Conservation (phyloP, 2,888 invertebrate species). For the Scaeva pyrastri region DNA sequence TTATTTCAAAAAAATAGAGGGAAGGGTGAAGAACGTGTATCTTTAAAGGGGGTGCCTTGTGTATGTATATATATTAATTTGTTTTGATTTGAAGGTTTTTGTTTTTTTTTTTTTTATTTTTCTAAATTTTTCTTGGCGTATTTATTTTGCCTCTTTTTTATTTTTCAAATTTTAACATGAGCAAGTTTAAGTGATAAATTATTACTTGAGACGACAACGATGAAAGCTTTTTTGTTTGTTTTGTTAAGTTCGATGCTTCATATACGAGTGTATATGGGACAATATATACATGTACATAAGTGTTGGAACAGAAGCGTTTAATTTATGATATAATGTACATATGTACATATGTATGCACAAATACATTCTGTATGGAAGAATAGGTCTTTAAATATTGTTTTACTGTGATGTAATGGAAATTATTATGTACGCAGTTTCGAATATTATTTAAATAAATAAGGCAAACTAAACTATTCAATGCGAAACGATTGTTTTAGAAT, state of each 20-base stretch:
- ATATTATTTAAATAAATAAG: too few relatives aligned
- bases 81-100: conserved; percentile 32
- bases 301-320: too few relatives aligned
- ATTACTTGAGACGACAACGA: conserved; percentile 20
- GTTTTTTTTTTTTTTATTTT: neutral
- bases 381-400: too few relatives aligned
- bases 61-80: conserved; percentile 11
- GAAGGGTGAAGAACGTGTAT: neutral
- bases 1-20: neutral
- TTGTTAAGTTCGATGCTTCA: conserved; percentile 10
- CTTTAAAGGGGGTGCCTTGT: neutral
- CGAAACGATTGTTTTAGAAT: too few relatives aligned
- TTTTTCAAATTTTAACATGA: neutral
- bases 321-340: too few relatives aligned
- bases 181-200: conserved; percentile 19
- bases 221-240: conserved; percentile 19
- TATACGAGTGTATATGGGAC: neutral
- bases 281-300: too few relatives aligned
- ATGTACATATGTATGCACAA: too few relatives aligned
- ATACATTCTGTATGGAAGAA: too few relatives aligned
- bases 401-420: too few relatives aligned
- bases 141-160: neutral
- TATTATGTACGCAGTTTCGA: too few relatives aligned
- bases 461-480: too few relatives aligned
- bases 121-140: too few relatives aligned